Evolutionary conservation across 1,140 invertebrate genomes (phyloP), one percentile per base, ranked within the genome.

Genomic region (Drosophila fuyamai): DNA sequence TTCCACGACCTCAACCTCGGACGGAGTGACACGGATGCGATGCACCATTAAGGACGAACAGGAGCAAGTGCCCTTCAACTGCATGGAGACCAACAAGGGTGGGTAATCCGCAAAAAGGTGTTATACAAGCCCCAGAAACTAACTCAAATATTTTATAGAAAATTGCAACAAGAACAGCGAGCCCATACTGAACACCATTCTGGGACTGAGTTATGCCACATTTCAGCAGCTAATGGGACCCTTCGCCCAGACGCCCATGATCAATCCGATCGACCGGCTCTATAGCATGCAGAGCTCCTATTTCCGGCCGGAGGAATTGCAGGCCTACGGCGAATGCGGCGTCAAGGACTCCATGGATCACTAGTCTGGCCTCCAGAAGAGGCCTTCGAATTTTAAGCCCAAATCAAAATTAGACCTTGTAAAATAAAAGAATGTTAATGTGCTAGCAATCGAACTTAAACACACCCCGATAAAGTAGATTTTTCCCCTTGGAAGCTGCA

Each of bases 251-350:
- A 89, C 84, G 23, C 91, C 86, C 1, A 80, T 93, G 57, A 91
- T 94, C 32, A 95, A 95, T 89, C 94, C 94, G 4, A 95, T 95
- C 60, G 94, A 95, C 92, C 92, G 94, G 29, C 89, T 95, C 1
- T 95, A 95, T 68, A 95, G 94, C 40, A 95, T 95, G 94, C 94
- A 95, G 80, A 95, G 93, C 74, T 94, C 94, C 4, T 95, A 95
- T 79, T 95, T 95, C 92, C 94, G 94, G 61, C 93, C 93, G 8
- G 94, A 95, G 56, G 94, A 95, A 38, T 55, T 92, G 53, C 76
- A 74, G n/a, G 62, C 83, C 48, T 92, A 89, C 35, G 71, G 79
- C 7, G 91, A 91, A 29, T 90, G 89, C 62, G 90, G 82, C 38
- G 63, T 70, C 79, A 91, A 91, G 76, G 89, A 91, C 32, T 29